Evolutionary conservation across 1,140 invertebrate genomes (phyloP), one percentile per base, ranked within the genome.

Genomic region (Ceratina japonica): DNA sequence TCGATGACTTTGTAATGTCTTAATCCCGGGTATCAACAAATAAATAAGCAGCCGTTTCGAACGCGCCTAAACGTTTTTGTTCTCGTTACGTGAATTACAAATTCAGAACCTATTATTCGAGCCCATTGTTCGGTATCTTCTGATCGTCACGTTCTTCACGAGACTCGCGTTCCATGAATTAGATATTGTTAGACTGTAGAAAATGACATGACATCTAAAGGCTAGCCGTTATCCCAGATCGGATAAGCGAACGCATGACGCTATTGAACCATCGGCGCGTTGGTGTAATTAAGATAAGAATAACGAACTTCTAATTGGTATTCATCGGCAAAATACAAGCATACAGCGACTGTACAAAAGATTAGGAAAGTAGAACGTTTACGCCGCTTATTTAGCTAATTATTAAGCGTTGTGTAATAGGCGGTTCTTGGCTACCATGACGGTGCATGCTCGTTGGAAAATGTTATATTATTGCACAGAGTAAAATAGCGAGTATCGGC

Each of bases 341-440:
- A 61, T 75, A 75, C 77, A 64, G 63, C 44, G 71, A 63, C 56
- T 69, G 31, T 22, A 65, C 16, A 20, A 31, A 37, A 86, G 81
- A 86, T 86, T 85, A 86, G 71, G 62, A 85, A 86, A 86, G 63
- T 86, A 31, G 79, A 79, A 76, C 83, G 49, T 83, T 86, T 76
- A 72, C 61, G 37, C 44, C 77, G 27, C 22, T 58, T 54, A 81
- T 79, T 79, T 61, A 37, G 69, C 59, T 80, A 77, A 85, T 81
- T 78, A 71, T 74, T 56, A 20, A 27, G 49, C 71, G 63, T 79
- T 82, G 68, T 61, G 31, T 54, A 66, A 84, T 72, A 56, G 49
- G 7, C 52, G 31, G 24, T 37, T 61, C 31, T 61, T 5, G 15
- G 24, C 24, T 71, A 49, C 71, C 54, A 61, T 56, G 49, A n/a